A percentile compares a stretch with the other conserved stretches of the same genome.
These are phyloP conservation scores for Lepus europaeus DNA, from an alignment of 2,113 vertebrate genomes.

Conservation along the genomic window DNA sequence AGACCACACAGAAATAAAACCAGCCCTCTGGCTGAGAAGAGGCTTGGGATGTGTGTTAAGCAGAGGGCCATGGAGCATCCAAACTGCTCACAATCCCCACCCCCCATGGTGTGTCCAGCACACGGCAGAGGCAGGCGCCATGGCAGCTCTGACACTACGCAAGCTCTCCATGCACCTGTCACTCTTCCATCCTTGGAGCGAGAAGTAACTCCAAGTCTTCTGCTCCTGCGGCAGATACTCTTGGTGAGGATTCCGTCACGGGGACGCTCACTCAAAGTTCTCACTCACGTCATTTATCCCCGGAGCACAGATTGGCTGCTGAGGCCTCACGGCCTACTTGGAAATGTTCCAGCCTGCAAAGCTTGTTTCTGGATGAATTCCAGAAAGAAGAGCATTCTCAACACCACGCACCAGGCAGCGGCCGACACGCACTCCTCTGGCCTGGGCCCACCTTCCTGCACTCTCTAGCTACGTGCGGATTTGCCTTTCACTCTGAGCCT, in stretches of 20 bases:
- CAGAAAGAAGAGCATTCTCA: not conserved
- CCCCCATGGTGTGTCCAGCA: not conserved
- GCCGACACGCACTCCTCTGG: not conserved
- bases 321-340: not conserved
- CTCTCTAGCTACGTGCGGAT: not conserved
- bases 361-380: not conserved
- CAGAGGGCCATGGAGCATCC: not conserved
- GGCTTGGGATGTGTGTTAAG: not conserved
- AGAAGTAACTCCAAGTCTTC: not conserved
- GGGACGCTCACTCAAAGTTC: not conserved
- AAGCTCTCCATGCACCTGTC: not conserved
- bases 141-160: not conserved
- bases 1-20: constrained; percentile 50
- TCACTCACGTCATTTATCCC: not conserved
- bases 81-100: not conserved
- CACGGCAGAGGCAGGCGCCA: not conserved
- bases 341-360: constrained; percentile 11
- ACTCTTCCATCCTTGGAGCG: not conserved
- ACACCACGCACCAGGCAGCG: not conserved
- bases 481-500: not conserved
- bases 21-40: not conserved
- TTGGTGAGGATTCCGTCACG: not conserved
- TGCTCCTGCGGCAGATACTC: not conserved
- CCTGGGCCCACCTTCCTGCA: not conserved
- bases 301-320: not conserved